Evolutionary conservation across 2,113 vertebrate genomes (phyloP), one percentile per base, ranked within the genome.

Genomic region (Odocoileus hemionus): DNA sequence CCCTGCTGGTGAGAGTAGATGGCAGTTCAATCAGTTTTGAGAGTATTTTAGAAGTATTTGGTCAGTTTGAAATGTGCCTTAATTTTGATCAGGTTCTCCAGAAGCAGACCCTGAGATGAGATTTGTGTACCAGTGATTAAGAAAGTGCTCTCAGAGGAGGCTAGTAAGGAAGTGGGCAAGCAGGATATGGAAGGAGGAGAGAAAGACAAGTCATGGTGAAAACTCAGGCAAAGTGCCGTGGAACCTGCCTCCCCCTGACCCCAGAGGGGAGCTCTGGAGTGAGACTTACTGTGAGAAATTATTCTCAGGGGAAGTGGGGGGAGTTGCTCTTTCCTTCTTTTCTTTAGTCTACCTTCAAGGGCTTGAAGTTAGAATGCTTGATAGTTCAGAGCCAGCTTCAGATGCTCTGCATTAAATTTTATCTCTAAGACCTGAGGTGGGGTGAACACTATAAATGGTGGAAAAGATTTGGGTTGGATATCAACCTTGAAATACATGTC

Each of bases 1-100:
- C 10, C 4, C 26, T 88, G 23, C 23, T 0, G 0, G 11, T 70
- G 19, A 47, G 14, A 67, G 50, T 21, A 83, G 11, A 17, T 12
- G 57, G 2, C 4, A 2, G 78, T 30, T 83, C 30, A 50, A 8
- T 55, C 60, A 50, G 12, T 50, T 67, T 91, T 78, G 23, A 67
- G 39, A 54, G 8, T 23, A 80, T 39, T 52, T 64, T 54, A 39
- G 17, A 60, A 91, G 57, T 52, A 67, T 67, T 43, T 94, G 39
- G 17, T 26, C 54, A 30, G 30, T 79, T 94, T 52, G 64, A 91
- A 92, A 58, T 67, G 43, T 45, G 17, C 6, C 26, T 76, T 50
- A 10, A 30, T 30, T 90, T 95, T 76, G 70, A 26, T 54, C 43
- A 64, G 67, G 2, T 76, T 50, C 45, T 39, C 39, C 19, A 36